phyloP scores from a whole-genome alignment of 2,888 invertebrate species.

The Aporophyla lueneburgensis region DNA sequence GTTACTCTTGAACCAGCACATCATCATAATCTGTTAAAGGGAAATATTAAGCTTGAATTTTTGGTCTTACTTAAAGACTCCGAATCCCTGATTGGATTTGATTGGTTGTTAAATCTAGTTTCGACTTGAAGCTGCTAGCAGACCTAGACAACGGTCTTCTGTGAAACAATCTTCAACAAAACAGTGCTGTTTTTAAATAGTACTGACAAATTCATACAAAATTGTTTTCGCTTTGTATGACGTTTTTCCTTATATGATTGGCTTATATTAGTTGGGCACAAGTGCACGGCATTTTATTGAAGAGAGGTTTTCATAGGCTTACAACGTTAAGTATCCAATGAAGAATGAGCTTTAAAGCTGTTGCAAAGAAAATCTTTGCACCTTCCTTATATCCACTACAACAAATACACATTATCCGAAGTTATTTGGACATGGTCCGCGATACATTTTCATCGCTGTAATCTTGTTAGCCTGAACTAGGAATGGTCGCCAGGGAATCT shows the following conservation, averaged over 20 bases:
- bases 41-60: too few species aligned
- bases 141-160: too few species aligned
- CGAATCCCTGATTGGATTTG: not conserved
- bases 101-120: not conserved
- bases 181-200: not conserved
- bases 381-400: not conserved
- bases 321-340: not conserved
- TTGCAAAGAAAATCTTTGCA: not conserved
- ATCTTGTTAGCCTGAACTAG: slow-evolving; percentile 35
- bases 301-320: not conserved
- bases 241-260: too few species aligned
- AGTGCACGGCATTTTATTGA: not conserved
- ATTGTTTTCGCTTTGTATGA: not conserved
- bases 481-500: slow-evolving; percentile 30
- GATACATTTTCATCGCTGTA: slow-evolving; percentile 25
- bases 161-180: not conserved
- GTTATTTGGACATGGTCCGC: slow-evolving; percentile 31
- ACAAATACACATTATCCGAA: slow-evolving; percentile 30
- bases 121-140: not conserved
- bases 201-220: not conserved
- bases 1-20: not conserved
- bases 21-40: not conserved
- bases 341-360: not conserved
- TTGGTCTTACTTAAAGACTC: too few species aligned
- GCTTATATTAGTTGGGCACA: not conserved